Base-by-base conservation (phyloP, 2,888 invertebrate genomes). In the Pandemis heparana region DNA sequence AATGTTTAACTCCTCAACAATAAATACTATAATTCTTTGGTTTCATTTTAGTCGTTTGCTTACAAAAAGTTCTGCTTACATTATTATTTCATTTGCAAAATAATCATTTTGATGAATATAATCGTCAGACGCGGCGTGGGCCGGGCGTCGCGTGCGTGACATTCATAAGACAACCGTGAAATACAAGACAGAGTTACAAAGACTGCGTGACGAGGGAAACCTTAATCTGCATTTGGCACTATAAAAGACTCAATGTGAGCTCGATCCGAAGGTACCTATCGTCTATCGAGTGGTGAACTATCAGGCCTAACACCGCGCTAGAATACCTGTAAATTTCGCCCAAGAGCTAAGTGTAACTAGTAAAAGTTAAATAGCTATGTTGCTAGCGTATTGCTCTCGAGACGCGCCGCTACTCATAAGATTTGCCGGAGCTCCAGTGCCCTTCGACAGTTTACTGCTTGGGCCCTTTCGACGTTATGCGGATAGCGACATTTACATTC, bases 21-120 rank as follows among this genome's bases (percentile, higher is more conserved):
- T 92, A 92, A 92, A 92, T 92, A 93, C 90, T 92, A 91, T 89
- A 90, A 91, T 90, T 93, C 94, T 94, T 94, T 94, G 94, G 94
- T 91, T 91, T 90, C 87, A 89, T 88, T 74, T 89, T 89, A 90
- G 91, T 91, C 90, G 88, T 85, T 90, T 84, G 88, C 89, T 88
- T 91, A 88, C 84, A 87, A 88, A 89, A 87, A 81, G 81, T 83
- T 78, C 77, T 76, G 80, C 76, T 81, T 79, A 79, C 76, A 80
- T 80, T 78, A 80, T 80, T 73, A 81, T 79, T 79, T 79, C 77
- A 79, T 79, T 83, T 76, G 82, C 81, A 82, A 81, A 81, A 77
- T 76, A 82, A 81, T 77, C 80, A 75, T 77, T 77, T 77, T 80
- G 80, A 80, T 79, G 80, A 77, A 77, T 73, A 72, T 75, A 79